These are phyloP conservation scores for Pseudocheirus occidentalis DNA, from an alignment of 2,797 vertebrate species.

Conservation along the genomic window DNA sequence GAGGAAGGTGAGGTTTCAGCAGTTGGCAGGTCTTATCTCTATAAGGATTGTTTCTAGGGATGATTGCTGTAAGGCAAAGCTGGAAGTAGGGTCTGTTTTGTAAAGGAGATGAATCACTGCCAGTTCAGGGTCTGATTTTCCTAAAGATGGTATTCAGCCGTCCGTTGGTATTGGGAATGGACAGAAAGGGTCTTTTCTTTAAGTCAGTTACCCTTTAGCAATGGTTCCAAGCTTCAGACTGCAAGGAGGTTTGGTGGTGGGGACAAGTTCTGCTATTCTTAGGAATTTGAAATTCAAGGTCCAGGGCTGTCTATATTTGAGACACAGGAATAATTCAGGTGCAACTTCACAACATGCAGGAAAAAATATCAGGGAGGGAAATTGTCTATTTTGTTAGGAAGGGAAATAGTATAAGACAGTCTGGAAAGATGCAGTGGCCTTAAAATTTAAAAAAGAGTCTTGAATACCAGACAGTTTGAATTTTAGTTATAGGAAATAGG, in stretches of 20 bases:
- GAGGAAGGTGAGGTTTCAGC: background rate
- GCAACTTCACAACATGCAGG: background rate
- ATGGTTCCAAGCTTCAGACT: background rate
- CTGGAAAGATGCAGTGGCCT: background rate
- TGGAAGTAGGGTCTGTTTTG: background rate
- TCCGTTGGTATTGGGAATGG: background rate
- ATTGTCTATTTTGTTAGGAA: background rate
- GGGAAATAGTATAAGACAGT: background rate
- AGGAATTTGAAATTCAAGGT: background rate
- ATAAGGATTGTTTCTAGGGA: background rate
- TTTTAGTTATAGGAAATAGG: background rate
- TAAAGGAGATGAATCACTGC: background rate
- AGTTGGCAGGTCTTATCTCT: background rate
- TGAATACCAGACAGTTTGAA: background rate
- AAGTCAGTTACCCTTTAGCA: background rate
- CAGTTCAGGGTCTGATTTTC: background rate
- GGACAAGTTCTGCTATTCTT: background rate
- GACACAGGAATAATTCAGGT: background rate
- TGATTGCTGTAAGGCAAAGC: background rate
- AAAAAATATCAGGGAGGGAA: background rate
- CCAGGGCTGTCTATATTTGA: background rate
- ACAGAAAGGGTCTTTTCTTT: background rate
- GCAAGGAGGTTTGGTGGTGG: background rate
- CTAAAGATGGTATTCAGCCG: background rate
- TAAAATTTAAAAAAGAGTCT: background rate